Evolutionary conservation across 2,113 vertebrate species (phyloP), one percentile per base, ranked within the genome.

Genomic region (Gorsachius goisagi): DNA sequence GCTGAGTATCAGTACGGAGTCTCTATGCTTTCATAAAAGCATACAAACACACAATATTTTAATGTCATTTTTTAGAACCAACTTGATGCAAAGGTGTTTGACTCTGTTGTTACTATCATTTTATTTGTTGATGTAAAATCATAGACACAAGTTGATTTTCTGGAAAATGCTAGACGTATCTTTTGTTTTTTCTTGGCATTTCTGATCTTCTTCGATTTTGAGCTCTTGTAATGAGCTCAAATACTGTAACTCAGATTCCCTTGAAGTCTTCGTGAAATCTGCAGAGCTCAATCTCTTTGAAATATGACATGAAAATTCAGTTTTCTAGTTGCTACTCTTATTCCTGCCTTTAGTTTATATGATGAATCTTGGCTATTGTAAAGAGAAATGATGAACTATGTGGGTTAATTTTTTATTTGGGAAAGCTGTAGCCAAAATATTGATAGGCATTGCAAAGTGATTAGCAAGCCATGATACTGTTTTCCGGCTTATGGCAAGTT

Each of bases 241-340:
- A 72, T 52, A 44, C 78, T 93, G 95, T 39, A 85, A 56, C 77
- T 93, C 71, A 81, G 76, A 89, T 96, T 95, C 93, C 93, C 93
- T 95, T 97, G 95, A 97, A 97, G 95, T 95, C 83, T 93, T 93
- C 3, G 27, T 85, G 76, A 95, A 95, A 93, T 78, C 91, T 87
- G 88, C 82, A 94, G 79, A 77, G 84, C 91, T 96, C 96, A 86
- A 86, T 92, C 91, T 95, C 97, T 96, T 96, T 97, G 96, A 97
- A 97, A 96, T 41, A 47, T 80, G 96, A 94, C 81, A 86, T 1
- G 7, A 89, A 92, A 94, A 91, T 83, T 86, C 66, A 77, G 59
- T 87, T 93, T 97, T 89, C 58, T 84, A 26, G 68, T 95, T 90
- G 63, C 28, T 85, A 37, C 53, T 72, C 27, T 35, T 87, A 16